Percentiles rank a stretch among this genome's conserved stretches.
phyloP scores from a whole-genome alignment of 35 echinoderm and acorn worm species.

The Apostichopus californicus region DNA sequence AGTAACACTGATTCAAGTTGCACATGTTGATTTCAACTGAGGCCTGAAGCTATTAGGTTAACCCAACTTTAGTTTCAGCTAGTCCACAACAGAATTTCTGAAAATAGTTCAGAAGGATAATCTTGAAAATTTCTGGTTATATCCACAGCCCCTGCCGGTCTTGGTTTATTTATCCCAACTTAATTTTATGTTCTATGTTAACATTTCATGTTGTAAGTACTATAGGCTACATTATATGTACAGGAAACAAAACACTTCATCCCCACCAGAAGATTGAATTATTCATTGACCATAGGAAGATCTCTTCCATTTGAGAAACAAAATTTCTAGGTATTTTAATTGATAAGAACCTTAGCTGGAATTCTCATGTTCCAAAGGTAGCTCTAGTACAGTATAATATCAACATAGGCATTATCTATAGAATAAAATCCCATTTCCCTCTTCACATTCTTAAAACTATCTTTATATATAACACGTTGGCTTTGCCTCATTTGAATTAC shows the following conservation, averaged over 20 bases:
- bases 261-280: constrained; percentile 1
- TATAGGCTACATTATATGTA: too few species aligned
- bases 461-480: background rate
- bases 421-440: constrained; percentile 19
- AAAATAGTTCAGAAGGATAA: too few species aligned
- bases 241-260: background rate
- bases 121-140: too few species aligned
- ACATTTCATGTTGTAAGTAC: too few species aligned
- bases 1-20: too few species aligned
- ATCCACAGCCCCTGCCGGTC: too few species aligned
- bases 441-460: background rate
- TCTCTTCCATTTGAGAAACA: constrained; percentile 9
- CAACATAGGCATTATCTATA: constrained; percentile 32
- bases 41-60: too few species aligned
- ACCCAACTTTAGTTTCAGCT: too few species aligned
- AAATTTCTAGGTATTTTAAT: constrained; percentile 34
- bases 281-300: constrained; percentile 9
- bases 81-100: too few species aligned
- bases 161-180: too few species aligned
- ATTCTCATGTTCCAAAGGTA: background rate
- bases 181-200: too few species aligned
- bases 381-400: background rate
- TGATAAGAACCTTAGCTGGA: constrained; percentile 33
- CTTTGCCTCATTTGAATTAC: background rate
- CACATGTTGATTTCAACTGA: too few species aligned